Percentiles rank a stretch among this genome's conserved stretches.
Conservation (phyloP, 2,113 vertebrate genomes). For the Rhagologus leucostigma region DNA sequence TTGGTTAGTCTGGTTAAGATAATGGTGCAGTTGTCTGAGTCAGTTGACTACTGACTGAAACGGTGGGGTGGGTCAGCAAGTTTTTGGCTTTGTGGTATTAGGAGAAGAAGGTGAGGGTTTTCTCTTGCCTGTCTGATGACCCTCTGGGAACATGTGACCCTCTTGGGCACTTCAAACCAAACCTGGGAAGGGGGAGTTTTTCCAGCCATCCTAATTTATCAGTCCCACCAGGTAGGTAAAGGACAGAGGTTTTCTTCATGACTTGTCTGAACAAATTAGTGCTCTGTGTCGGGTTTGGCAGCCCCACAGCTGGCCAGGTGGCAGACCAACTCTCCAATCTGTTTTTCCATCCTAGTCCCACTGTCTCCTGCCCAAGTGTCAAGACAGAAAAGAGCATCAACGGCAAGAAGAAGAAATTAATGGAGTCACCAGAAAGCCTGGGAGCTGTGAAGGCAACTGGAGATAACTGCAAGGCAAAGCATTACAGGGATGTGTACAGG, state of each 20-base stretch:
- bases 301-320: not conserved
- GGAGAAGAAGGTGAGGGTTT: not conserved
- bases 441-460: not conserved
- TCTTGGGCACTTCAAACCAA: not conserved
- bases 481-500: not conserved
- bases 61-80: not conserved
- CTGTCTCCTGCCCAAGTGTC: not conserved
- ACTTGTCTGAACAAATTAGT: not conserved
- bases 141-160: not conserved
- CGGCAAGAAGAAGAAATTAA: not conserved
- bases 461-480: not conserved
- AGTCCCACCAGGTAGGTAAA: not conserved
- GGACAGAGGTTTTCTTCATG: not conserved
- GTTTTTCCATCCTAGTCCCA: not conserved
- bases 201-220: not conserved
- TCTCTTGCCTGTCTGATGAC: not conserved
- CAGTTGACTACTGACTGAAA: not conserved
- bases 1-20: not conserved
- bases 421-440: not conserved
- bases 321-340: not conserved
- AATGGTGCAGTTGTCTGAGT: rapidly evolving
- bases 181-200: not conserved
- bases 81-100: not conserved
- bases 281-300: not conserved
- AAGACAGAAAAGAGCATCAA: not conserved